Evolutionary conservation across 2,888 invertebrate genomes (phyloP).

Genomic region (Gastracanthus pulcherrimus): DNA sequence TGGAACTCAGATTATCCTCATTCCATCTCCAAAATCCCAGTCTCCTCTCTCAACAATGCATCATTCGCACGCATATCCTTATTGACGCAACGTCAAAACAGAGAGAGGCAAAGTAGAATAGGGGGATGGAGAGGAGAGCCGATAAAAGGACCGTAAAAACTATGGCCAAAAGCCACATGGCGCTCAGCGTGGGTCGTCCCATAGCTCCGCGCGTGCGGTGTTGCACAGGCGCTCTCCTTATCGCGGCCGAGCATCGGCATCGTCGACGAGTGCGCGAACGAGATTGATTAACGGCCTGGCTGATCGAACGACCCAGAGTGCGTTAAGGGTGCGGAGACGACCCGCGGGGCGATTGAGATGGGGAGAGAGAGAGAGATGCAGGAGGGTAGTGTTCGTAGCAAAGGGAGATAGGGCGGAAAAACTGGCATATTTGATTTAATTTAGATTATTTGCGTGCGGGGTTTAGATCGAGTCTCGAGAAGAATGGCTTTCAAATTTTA

Average conservation of each 20-base stretch:
- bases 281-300: constrained; percentile 34
- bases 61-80: not conserved
- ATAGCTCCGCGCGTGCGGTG: not conserved
- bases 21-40: not conserved
- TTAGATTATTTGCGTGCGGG: too few relatives aligned
- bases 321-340: not conserved
- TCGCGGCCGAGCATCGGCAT: constrained; percentile 30
- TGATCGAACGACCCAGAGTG: constrained; percentile 20
- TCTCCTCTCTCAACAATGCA: not conserved
- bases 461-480: too few relatives aligned
- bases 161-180: constrained; percentile 11
- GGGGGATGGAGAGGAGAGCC: not conserved
- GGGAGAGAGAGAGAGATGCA: too few relatives aligned
- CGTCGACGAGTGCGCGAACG: constrained; percentile 24
- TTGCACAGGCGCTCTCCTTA: too few relatives aligned
- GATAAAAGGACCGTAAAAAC: constrained; percentile 18
- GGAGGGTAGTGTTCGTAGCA: too few relatives aligned
- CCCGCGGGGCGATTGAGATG: not conserved
- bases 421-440: not conserved
- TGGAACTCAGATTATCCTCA: not conserved
- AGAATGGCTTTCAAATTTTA: too few relatives aligned
- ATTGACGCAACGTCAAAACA: too few relatives aligned
- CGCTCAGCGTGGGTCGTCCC: not conserved
- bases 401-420: too few relatives aligned
- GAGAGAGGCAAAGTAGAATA: too few relatives aligned